Evolutionary conservation across 2,888 invertebrate species (phyloP), one percentile per base, ranked within the genome.

Genomic region (Cerastis rubricosa): DNA sequence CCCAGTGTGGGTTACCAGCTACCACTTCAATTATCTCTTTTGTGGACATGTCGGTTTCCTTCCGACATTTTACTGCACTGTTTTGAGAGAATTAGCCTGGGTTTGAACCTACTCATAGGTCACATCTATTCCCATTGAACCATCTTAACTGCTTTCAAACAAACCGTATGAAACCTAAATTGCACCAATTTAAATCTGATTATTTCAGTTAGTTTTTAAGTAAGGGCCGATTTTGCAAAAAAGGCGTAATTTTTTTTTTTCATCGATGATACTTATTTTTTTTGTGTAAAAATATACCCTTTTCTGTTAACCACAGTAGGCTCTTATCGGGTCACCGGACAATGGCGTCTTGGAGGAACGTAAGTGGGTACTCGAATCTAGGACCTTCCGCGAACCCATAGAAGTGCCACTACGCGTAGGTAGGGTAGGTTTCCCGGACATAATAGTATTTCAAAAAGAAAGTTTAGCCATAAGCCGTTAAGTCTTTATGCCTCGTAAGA

Each of bases 311-410:
- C 65, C 25, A 57, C 35, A 25, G 71, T 43, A 59, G 54, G 69
- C 71, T 40, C 59, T 74, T 61, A 63, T 63, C 63, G 71, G 73
- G 65, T 74, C 66, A 66, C 65, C 49, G 74, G 69, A 85, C 82
- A 84, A 84, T 77, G 7, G 69, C 69, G 66, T 69, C 74, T 47
- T 71, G 82, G n/a, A 69, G n/a, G 25, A 76, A 72, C 71, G 35
- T 74, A 71, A 83, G 82, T 70, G 74, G 74, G 63, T 61, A 74
- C 83, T 85, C 69, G 74, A 85, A 84, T 54, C 83, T 49, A 74
- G 65, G 59, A 47, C 71, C 77, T 65, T 76, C 57, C 68, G 54
- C 25, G 51, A 65, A 51, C 40, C 61, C 57, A 29, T 2, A 25
- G 47, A 64, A 64, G 47, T 63, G 65, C 47, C n/a, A 43, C n/a